Evolutionary conservation across 2,797 vertebrate species (phyloP), one percentile per base, ranked within the genome.

Genomic region (Discoglossus pictus): DNA sequence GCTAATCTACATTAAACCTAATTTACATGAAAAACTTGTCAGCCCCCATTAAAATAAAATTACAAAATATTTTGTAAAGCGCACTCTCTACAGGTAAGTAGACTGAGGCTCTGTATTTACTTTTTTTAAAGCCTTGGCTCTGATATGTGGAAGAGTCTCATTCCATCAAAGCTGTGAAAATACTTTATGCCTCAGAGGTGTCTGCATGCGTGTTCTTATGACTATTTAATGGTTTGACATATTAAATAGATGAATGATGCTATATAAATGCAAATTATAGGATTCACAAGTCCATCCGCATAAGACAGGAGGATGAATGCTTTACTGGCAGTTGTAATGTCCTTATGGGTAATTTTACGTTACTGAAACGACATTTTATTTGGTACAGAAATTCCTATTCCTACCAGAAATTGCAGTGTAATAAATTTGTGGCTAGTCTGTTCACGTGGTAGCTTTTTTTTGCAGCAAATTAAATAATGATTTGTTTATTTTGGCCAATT

Each of bases 241-340:
- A 63, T 71, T 64, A 71, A 64, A 64, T 71, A 71, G 68, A 71
- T 71, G 53, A 71, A 71, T 64, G 68, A 61, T 58, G 61, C 61
- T 64, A 71, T 71, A 71, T 64, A 71, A 71, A 71, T 71, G 68
- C 61, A 64, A 71, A 71, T 71, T 27, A 20, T 24, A 12, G 24
- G 23, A 58, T 24, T 64, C 61, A 20, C 25, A 7, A 8, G 44
- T 63, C 67, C 43, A 35, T 63, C 67, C 43, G 24, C 15, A 50
- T 7, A 46, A 62, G 59, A 64, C 60, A 62, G 43, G 31, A 11
- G 52, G 40, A 42, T 7, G 23, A 21, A 64, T 58, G 52, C 16
- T 71, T 71, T 64, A 71, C 64, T 50, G 42, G 59, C 24, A 47
- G 11, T 31, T 56, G 47, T 39, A 50, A 56, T 18, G 27, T 63